A percentile compares a stretch with the other conserved stretches of the same genome.
These are phyloP conservation scores for Poecilia velifera DNA, from an alignment of 2,797 vertebrate genomes.

Conservation along the genomic window DNA sequence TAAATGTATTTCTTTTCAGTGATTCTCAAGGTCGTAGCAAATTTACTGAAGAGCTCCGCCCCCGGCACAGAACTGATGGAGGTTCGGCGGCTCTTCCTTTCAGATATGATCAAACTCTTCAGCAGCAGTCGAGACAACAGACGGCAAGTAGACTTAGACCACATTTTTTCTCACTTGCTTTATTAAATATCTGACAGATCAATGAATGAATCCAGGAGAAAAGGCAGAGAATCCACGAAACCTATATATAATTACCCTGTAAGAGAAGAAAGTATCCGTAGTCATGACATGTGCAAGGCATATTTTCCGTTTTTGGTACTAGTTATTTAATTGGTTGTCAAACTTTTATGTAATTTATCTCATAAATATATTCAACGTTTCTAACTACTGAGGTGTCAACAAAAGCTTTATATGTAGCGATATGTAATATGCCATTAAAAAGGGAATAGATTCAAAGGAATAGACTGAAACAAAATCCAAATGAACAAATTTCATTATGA, in stretches of 20 bases:
- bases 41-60: constrained; percentile 86
- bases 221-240: not conserved
- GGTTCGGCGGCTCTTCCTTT: constrained; percentile 91
- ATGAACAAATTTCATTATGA: not conserved
- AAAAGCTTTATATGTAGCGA: not conserved
- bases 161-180: constrained; percentile 15
- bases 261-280: constrained; percentile 18
- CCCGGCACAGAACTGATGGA: constrained; percentile 87
- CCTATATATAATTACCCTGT: constrained; percentile 24
- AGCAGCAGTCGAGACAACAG: constrained; percentile 97
- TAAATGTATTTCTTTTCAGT: constrained; percentile 71
- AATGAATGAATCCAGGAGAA: constrained; percentile 40
- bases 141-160: constrained; percentile 80
- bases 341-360: not conserved
- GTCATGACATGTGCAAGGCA: constrained; percentile 15
- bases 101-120: constrained; percentile 98
- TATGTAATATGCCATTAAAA: not conserved
- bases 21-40: constrained; percentile 94
- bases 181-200: constrained; percentile 60
- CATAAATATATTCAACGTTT: not conserved
- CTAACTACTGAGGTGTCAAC: not conserved
- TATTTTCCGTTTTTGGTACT: not conserved
- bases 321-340: not conserved
- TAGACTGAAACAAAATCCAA: not conserved
- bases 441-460: not conserved